A percentile compares a stretch with the other conserved stretches of the same genome.
Conservation (phyloP, 2,888 invertebrate genomes). For the Andrena bicolor region DNA sequence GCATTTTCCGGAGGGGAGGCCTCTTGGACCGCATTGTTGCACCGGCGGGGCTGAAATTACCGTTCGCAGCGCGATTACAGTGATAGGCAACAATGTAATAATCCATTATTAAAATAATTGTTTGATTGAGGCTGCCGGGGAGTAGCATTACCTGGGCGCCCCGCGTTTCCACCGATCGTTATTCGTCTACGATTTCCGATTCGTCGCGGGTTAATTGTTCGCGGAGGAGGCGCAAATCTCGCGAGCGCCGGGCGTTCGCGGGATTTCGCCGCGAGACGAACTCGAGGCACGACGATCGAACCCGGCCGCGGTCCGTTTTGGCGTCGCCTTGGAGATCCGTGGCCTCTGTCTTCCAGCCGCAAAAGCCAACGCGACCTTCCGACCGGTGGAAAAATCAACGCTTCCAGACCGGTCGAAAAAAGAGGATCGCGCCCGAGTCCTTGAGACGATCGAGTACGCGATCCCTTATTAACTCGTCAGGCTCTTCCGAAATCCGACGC, state of each 20-base stretch:
- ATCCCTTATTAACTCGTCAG: slow-evolving; percentile 69
- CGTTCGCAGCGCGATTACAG: slow-evolving; percentile 27
- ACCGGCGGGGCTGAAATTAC: slow-evolving; percentile 35
- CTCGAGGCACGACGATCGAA: background rate
- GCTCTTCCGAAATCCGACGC: slow-evolving; percentile 64
- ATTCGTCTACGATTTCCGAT: slow-evolving; percentile 2
- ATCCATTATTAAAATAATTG: slow-evolving; percentile 51
- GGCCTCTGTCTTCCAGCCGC: slow-evolving; percentile 53
- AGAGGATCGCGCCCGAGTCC: slow-evolving; percentile 52
- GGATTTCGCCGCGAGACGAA: too few species aligned
- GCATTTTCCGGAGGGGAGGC: background rate
- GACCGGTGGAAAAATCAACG: slow-evolving; percentile 62
- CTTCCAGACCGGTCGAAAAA: slow-evolving; percentile 43
- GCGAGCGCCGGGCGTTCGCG: background rate
- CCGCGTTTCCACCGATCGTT: background rate
- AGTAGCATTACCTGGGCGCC: slow-evolving; percentile 16
- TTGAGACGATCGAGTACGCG: slow-evolving; percentile 64
- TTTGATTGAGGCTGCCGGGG: slow-evolving; percentile 23
- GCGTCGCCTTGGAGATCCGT: slow-evolving; percentile 71
- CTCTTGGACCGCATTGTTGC: slow-evolving; percentile 7
- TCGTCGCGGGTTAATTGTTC: slow-evolving; percentile 15
- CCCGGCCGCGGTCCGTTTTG: background rate
- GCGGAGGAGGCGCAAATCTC: background rate
- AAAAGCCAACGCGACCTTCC: slow-evolving; percentile 58
- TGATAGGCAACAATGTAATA: slow-evolving; percentile 53